Conservation (phyloP, 1,140 invertebrate species). For the Hycleus cichorii region DNA sequence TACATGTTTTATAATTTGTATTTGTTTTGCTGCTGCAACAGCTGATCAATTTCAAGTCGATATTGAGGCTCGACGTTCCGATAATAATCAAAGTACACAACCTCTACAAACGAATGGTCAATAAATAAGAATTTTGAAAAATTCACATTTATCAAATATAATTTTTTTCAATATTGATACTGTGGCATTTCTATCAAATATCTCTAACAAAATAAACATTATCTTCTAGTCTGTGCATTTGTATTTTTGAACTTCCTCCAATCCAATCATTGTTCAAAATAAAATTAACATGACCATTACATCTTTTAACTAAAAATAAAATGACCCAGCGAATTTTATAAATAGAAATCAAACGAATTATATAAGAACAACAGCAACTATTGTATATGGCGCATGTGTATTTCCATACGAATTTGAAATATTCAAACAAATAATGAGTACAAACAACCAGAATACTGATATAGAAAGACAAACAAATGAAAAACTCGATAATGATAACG, state of each 20-base stretch:
- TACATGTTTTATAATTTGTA: conserved; percentile 2
- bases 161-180: too few relatives aligned
- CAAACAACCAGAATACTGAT: neutral
- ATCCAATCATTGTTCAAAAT: too few relatives aligned
- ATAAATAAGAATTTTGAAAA: too few relatives aligned
- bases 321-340: conserved; percentile 9
- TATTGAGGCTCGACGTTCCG: neutral
- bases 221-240: too few relatives aligned
- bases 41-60: neutral
- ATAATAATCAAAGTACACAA: neutral
- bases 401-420: neutral
- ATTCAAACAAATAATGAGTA: neutral
- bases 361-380: neutral
- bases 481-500: conserved; percentile 18
- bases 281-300: too few relatives aligned
- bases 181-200: too few relatives aligned
- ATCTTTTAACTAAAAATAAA: conserved; percentile 11
- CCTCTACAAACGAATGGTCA: neutral
- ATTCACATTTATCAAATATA: too few relatives aligned
- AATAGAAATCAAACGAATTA: conserved; percentile 7
- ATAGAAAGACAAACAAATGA: conserved; percentile 7
- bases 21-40: neutral
- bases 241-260: too few relatives aligned
- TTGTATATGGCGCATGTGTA: neutral
- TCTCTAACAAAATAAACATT: too few relatives aligned